Percentiles rank a stretch among this genome's conserved stretches.
Conservation (phyloP, 2,113 vertebrate species). For the Cyanistes caeruleus region DNA sequence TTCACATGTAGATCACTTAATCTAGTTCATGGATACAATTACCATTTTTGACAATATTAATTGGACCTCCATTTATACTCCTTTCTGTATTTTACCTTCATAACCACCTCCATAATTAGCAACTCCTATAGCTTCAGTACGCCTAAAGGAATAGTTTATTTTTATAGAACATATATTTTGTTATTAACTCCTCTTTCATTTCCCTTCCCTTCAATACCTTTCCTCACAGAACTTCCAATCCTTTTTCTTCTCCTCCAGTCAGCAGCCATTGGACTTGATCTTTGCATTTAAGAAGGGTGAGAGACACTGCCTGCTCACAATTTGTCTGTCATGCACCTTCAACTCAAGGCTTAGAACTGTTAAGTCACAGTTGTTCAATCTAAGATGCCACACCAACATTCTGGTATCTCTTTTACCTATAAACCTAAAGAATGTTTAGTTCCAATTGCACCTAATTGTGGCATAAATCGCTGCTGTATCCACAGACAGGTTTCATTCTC, state of each 20-base stretch:
- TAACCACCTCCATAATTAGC: constrained; percentile 1
- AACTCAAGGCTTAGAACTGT: background rate
- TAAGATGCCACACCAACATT: background rate
- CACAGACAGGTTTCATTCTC: background rate
- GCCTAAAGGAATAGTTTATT: background rate
- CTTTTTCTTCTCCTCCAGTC: background rate
- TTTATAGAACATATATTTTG: background rate
- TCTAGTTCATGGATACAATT: constrained; percentile 26
- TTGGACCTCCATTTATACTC: background rate
- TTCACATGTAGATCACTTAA: constrained; percentile 6
- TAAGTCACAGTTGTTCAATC: background rate
- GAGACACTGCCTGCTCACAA: background rate
- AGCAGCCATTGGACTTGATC: background rate
- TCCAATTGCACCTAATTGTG: too few relatives aligned
- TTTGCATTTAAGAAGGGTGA: background rate
- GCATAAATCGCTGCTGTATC: background rate
- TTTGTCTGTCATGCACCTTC: fast-evolving
- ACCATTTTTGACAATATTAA: constrained; percentile 41
- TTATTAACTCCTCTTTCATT: background rate
- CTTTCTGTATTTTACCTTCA: constrained; percentile 19
- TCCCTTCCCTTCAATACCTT: background rate
- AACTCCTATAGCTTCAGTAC: background rate
- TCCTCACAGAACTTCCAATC: background rate
- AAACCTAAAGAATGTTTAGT: background rate
- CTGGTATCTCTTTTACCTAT: background rate